A percentile compares a stretch with the other conserved stretches of the same genome.
phyloP scores from a whole-genome alignment of 1,140 invertebrate genomes.

The Drosophila saltans region DNA sequence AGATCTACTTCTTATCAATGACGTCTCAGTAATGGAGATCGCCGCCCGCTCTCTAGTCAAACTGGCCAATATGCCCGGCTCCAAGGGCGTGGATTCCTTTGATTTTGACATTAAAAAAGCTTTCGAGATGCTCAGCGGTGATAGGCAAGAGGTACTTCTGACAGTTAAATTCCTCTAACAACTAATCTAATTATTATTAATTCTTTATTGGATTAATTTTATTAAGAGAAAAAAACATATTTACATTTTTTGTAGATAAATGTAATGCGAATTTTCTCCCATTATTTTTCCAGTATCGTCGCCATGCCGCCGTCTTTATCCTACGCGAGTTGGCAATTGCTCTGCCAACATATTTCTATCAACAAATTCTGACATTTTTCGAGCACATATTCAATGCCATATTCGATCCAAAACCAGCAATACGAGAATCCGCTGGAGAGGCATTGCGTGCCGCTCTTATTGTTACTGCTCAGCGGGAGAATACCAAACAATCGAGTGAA shows the following conservation, averaged over 20 bases:
- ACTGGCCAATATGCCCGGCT: constrained; percentile 94
- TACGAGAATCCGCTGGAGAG: constrained; percentile 96
- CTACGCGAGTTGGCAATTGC: constrained; percentile 96
- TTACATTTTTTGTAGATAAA: no score
- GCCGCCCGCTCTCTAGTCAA: constrained; percentile 97
- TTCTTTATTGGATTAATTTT: no score
- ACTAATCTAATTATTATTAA: no score
- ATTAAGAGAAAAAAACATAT: constrained; percentile 7
- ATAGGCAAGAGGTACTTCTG: constrained; percentile 89
- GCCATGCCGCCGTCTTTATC: constrained; percentile 96
- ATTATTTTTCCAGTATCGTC: constrained; percentile 85
- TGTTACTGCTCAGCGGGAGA: constrained; percentile 97
- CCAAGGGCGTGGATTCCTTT: constrained; percentile 96
- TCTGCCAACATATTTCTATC: constrained; percentile 99
- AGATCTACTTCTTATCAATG: constrained; percentile 94
- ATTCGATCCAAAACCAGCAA: constrained; percentile 95
- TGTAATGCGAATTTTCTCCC: no score
- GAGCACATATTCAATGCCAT: constrained; percentile 97
- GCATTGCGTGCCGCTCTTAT: constrained; percentile 96
- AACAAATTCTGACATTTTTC: constrained; percentile 98
- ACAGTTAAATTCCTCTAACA: not conserved
- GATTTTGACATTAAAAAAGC: constrained; percentile 98
- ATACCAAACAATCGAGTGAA: constrained; percentile 93
- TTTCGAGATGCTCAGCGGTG: constrained; percentile 95
- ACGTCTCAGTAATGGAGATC: constrained; percentile 96